These are phyloP conservation scores for Allolobophora icterica DNA, from an alignment of 2,888 invertebrate species.

Conservation along the genomic window DNA sequence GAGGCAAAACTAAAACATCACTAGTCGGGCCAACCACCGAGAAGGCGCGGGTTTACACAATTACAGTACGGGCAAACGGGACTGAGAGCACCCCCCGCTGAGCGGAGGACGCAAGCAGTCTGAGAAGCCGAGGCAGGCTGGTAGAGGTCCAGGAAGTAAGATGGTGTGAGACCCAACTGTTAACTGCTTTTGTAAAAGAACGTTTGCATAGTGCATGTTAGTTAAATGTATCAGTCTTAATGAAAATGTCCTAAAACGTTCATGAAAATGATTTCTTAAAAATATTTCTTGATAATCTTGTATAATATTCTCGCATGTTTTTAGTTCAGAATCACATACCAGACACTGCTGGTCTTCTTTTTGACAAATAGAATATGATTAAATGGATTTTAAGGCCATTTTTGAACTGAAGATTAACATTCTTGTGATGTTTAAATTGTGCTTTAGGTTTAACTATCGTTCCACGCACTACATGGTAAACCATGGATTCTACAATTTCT, in stretches of 20 bases:
- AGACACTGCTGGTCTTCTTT: not conserved
- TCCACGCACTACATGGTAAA: conserved; percentile 98
- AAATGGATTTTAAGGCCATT: too few relatives aligned
- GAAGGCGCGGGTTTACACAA: too few relatives aligned
- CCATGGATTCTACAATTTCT: conserved; percentile 97
- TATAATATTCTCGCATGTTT: not conserved
- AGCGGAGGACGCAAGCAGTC: too few relatives aligned
- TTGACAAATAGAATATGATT: too few relatives aligned
- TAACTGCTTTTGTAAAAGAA: not conserved
- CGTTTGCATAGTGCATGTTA: not conserved
- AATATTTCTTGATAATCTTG: not conserved
- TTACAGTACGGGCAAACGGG: too few relatives aligned
- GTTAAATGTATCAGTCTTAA: not conserved
- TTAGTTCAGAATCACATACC: not conserved
- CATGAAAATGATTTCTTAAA: not conserved
- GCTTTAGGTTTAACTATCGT: conserved; percentile 93
- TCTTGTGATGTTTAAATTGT: not conserved
- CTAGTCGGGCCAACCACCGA: too few relatives aligned
- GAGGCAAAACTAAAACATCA: too few relatives aligned
- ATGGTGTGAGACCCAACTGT: too few relatives aligned
- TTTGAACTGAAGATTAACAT: not conserved
- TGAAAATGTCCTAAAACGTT: not conserved
- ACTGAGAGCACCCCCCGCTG: too few relatives aligned
- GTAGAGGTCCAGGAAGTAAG: too few relatives aligned
- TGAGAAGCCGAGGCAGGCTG: too few relatives aligned